Evolutionary conservation across 2,888 invertebrate species (phyloP).

Genomic region (Athalia circularis): DNA sequence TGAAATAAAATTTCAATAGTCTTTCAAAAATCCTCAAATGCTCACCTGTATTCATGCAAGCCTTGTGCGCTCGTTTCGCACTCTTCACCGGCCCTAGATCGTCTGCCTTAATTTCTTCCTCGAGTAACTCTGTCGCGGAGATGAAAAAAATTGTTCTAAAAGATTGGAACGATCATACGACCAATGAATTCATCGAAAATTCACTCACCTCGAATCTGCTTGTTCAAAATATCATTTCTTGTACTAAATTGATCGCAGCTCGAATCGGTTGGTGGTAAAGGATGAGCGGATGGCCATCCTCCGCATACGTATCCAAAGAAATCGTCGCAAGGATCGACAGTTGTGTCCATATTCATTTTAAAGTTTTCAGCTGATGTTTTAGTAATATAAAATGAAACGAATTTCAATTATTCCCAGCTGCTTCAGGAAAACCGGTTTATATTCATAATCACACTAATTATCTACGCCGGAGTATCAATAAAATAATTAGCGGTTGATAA

Average conservation of each 20-base stretch:
- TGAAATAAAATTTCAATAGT: background rate
- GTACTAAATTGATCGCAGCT: constrained; percentile 69
- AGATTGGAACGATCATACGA: background rate
- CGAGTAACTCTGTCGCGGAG: constrained; percentile 45
- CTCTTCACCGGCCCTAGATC: constrained; percentile 51
- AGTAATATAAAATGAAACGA: background rate
- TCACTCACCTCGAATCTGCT: constrained; percentile 62
- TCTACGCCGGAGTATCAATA: too few relatives aligned
- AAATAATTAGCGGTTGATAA: background rate
- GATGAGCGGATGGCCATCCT: constrained; percentile 65
- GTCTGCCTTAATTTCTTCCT: constrained; percentile 29
- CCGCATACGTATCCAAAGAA: constrained; percentile 73
- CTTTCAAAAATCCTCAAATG: background rate
- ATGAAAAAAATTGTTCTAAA: background rate
- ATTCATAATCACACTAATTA: too few relatives aligned
- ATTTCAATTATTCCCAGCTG: too few relatives aligned
- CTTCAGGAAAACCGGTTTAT: too few relatives aligned
- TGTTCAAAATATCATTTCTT: constrained; percentile 62
- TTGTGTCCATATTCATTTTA: constrained; percentile 64
- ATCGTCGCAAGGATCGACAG: constrained; percentile 71
- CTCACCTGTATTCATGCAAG: constrained; percentile 54
- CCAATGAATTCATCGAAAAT: background rate
- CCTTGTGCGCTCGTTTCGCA: constrained; percentile 53
- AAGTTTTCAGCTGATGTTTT: constrained; percentile 57
- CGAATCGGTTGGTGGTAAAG: constrained; percentile 60